Conservation (phyloP, 2,113 vertebrate species). For the Ceuthmochares aereus region DNA sequence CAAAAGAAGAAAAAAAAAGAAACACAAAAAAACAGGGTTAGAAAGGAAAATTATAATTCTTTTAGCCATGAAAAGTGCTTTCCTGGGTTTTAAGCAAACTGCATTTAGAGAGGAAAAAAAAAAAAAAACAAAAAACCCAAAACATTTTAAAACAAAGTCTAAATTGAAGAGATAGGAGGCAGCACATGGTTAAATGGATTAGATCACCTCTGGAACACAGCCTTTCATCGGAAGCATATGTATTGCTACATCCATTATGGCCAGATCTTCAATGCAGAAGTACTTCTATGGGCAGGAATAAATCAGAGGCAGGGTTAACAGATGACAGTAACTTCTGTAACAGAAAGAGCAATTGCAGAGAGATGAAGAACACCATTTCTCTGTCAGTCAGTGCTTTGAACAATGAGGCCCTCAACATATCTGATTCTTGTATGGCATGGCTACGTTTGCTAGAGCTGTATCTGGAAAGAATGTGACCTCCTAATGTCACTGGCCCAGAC, state of each 20-base stretch:
- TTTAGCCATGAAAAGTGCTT: constrained; percentile 20
- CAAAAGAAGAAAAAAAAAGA: constrained; percentile 43
- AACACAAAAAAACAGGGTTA: not conserved
- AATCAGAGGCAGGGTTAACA: not conserved
- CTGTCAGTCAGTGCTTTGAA: not conserved
- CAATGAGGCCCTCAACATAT: not conserved
- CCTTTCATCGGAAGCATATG: not conserved
- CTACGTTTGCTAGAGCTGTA: not conserved
- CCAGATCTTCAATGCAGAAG: not conserved
- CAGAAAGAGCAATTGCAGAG: not conserved
- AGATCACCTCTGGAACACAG: not conserved
- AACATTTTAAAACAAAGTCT: not conserved
- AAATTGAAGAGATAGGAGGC: constrained; percentile 21
- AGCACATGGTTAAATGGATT: not conserved
- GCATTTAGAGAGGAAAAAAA: not conserved
- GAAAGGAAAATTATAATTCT: constrained; percentile 50
- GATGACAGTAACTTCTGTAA: not conserved
- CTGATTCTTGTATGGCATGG: not conserved
- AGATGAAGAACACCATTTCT: not conserved
- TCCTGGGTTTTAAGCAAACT: constrained; percentile 19
- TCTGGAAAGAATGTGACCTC: not conserved
- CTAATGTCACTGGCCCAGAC: not conserved
- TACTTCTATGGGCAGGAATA: not conserved
- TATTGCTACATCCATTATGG: not conserved
- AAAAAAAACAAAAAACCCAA: no score